Evolutionary conservation across 2,888 invertebrate genomes (phyloP), one percentile per base, ranked within the genome.

Genomic region (Polia nebulosa): DNA sequence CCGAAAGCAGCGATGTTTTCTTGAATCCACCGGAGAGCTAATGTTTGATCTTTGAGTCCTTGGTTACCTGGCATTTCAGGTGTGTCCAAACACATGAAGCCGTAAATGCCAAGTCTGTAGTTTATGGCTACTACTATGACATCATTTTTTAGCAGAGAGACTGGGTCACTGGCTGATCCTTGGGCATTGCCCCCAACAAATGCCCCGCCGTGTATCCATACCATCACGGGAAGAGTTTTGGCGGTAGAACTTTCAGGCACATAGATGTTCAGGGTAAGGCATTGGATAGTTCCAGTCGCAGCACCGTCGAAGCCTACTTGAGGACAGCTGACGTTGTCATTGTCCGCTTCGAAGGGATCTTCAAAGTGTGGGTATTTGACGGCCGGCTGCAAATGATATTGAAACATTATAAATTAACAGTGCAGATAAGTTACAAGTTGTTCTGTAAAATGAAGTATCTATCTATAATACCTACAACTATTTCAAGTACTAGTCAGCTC

Each of bases 11-110:
- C 77, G n/a, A 90, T 89, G 58, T 90, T 88, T 3, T 83, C 78
- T 22, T 85, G 82, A 3, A 90, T 72, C 90, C 90, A 90, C 17
- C 80, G 72, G 5, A 90, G 52, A 17, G 88, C 89, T 34, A 85
- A 45, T 0, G 81, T 41, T 58, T 87, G 87, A 32, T 90, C 90
- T 70, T 88, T 90, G 3, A 90, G 60, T 1, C 89, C 90, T 71
- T 88, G 88, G 62, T 90, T 90, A 1, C 90, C 90, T 0, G 89
- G 86, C 4, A 88, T 75, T 9, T 86, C 84, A 1, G 84, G 79
- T 53, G 39, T 71, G 13, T 80, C 72, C 7, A 81, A n/a, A 25
- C 82, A 82, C 56, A 89, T 76, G 29, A 90, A 90, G 6, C 90
- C 90, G 22, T 84, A 88, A 3, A 82, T 71, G 20, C 78, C 78